Conservation (phyloP, 2,888 invertebrate genomes). For the Tetramorium bicarinatum region DNA sequence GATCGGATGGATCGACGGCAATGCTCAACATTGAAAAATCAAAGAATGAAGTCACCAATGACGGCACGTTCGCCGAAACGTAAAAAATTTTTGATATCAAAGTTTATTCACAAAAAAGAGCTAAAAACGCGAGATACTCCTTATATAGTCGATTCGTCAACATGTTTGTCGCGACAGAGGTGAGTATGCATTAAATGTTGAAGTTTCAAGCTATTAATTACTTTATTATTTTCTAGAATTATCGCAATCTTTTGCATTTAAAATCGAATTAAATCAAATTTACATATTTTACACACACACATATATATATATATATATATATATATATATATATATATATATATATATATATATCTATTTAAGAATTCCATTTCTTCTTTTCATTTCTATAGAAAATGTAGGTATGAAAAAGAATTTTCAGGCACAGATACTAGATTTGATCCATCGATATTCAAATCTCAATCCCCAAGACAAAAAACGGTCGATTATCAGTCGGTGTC, state of each 20-base stretch:
- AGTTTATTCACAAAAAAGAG: constrained; percentile 2
- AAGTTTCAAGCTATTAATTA: constrained; percentile 8
- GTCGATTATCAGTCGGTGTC: constrained; percentile 12
- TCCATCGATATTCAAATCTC: constrained; percentile 24
- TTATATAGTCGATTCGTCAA: background rate
- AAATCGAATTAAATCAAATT: background rate
- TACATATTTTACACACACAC: too few relatives aligned
- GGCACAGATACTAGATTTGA: background rate
- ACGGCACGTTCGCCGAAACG: background rate
- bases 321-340: too few relatives aligned
- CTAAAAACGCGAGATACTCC: background rate
- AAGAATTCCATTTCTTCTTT: background rate
- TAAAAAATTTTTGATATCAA: constrained; percentile 8
- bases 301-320: too few relatives aligned
- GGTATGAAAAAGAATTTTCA: constrained; percentile 30
- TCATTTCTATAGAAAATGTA: constrained; percentile 13
- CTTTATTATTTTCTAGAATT: background rate
- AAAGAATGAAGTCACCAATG: background rate
- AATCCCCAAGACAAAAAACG: constrained; percentile 43
- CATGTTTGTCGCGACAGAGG: constrained; percentile 13
- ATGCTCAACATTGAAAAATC: background rate
- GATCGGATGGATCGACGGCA: constrained; percentile 20
- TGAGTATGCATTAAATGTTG: background rate
- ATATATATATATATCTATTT: background rate
- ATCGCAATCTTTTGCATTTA: background rate